Evolutionary conservation across 2,797 vertebrate species (phyloP).

Genomic region (Oryzias sinensis): DNA sequence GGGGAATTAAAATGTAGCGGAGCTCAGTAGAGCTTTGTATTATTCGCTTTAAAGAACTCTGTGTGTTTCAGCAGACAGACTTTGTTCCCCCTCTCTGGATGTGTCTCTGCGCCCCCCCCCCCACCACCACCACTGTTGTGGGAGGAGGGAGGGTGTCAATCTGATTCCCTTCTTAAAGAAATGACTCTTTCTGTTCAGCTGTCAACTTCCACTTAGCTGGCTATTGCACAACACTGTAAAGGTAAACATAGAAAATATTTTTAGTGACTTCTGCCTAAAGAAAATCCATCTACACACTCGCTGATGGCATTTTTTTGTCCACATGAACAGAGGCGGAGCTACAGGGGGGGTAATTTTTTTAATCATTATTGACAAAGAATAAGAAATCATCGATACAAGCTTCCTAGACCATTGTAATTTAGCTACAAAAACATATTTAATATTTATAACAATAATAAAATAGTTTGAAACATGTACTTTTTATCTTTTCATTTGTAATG

Average conservation of each 20-base stretch:
- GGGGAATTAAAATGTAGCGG: conserved; percentile 85
- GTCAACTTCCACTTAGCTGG: conserved; percentile 3
- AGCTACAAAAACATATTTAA: too few relatives aligned
- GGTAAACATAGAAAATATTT: neutral
- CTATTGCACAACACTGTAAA: neutral
- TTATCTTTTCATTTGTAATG: too few relatives aligned
- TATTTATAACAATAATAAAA: too few relatives aligned
- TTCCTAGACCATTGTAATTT: too few relatives aligned
- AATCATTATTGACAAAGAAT: too few relatives aligned
- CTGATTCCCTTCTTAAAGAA: conserved; percentile 1
- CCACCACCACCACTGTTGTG: conserved; percentile 7
- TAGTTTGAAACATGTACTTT: too few relatives aligned
- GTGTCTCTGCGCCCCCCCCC: conserved; percentile 2
- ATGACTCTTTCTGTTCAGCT: neutral
- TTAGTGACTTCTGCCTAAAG: too few relatives aligned
- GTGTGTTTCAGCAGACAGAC: conserved; percentile 34
- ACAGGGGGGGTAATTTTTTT: too few relatives aligned
- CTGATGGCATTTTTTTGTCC: too few relatives aligned
- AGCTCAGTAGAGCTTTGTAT: conserved; percentile 83
- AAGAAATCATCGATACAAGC: too few relatives aligned
- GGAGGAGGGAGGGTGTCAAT: neutral
- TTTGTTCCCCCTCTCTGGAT: conserved; percentile 10
- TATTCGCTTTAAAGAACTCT: conserved; percentile 77
- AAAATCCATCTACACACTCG: too few relatives aligned
- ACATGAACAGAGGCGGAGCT: too few relatives aligned